Percentiles rank a stretch among this genome's conserved stretches.
phyloP scores from a whole-genome alignment of 2,113 vertebrate species.

The Tyrannus savana region DNA sequence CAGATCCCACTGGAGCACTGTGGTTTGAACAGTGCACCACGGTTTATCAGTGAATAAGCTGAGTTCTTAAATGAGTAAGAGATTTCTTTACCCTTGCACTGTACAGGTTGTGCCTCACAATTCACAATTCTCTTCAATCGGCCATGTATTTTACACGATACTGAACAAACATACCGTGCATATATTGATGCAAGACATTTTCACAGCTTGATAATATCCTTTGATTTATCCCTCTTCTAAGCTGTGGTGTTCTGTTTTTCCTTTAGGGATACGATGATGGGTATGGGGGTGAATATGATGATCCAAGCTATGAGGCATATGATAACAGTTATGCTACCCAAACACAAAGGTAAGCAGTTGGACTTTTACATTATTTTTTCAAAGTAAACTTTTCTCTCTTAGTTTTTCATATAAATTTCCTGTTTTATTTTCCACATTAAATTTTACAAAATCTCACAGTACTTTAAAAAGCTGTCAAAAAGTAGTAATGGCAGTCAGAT shows the following conservation, averaged over 20 bases:
- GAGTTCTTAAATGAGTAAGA: constrained; percentile 50
- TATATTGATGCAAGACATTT: neutral
- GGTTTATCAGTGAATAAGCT: constrained; percentile 43
- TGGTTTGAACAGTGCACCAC: neutral
- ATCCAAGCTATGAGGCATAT: constrained; percentile 90
- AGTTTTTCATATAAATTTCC: neutral
- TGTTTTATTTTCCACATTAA: neutral
- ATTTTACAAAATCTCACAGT: neutral
- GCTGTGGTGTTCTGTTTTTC: neutral
- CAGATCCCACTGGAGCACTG: neutral
- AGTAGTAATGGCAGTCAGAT: neutral
- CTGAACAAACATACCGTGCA: neutral
- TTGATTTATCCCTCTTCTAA: constrained; percentile 24
- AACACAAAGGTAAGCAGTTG: constrained; percentile 86
- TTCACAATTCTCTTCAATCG: neutral
- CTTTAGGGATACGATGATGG: constrained; percentile 92
- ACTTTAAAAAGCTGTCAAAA: neutral
- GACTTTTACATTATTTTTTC: neutral
- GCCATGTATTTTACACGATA: neutral
- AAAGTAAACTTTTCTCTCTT: neutral
- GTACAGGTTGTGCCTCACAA: neutral
- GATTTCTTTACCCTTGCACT: neutral
- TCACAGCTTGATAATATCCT: neutral
- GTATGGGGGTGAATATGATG: constrained; percentile 93
- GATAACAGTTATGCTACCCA: constrained; percentile 89